These are phyloP conservation scores for Aptenodytes patagonicus DNA, from an alignment of 2,113 vertebrate genomes.

Conservation along the genomic window DNA sequence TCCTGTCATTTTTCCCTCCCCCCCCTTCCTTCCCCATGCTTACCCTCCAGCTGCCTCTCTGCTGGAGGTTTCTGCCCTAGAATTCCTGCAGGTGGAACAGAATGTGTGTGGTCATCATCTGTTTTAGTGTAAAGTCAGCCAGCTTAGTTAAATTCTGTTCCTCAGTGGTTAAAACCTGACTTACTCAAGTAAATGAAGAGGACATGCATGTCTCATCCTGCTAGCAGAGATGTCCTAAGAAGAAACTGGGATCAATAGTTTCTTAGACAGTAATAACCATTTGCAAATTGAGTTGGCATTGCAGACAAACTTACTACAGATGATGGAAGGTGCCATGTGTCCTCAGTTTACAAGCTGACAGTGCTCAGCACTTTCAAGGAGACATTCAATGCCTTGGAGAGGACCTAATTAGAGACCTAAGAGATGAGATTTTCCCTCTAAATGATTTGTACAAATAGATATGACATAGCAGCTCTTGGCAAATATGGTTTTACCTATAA, in stretches of 20 bases:
- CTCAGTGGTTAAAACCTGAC: neutral
- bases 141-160: neutral
- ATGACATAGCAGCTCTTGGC: neutral
- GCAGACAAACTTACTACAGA: neutral
- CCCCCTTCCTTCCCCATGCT: neutral
- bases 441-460: neutral
- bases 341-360: neutral
- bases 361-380: neutral
- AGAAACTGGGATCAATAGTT: neutral
- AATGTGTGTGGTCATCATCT: conserved; percentile 51
- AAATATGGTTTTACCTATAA: neutral
- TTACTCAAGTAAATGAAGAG: neutral
- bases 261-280: neutral
- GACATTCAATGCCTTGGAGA: neutral
- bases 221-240: neutral
- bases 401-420: neutral
- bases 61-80: conserved; percentile 37
- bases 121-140: neutral
- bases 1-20: neutral
- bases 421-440: neutral
- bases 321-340: neutral
- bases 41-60: conserved; percentile 40
- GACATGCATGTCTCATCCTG: neutral
- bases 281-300: neutral
- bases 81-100: conserved; percentile 47